Base-by-base conservation (phyloP, 2,888 invertebrate genomes). In the Eupsilia transversa region DNA sequence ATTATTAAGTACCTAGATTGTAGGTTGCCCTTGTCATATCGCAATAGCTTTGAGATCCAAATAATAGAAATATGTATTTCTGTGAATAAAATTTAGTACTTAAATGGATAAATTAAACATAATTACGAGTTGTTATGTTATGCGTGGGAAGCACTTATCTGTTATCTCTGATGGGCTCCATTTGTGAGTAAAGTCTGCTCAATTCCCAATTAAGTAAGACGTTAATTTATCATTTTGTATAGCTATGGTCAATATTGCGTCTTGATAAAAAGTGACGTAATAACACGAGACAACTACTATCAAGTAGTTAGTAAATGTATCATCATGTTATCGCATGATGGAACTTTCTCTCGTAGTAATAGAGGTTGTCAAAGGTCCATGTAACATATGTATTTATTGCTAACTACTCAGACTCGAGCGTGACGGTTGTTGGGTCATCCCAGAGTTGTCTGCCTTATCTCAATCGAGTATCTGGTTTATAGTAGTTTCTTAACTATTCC, bases 291-390 rank as follows among this genome's bases (percentile, higher is more conserved):
- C 49, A 54, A 56, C 23, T 52, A 64, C 56, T 77, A 74, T 64
- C 68, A 64, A 60, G 72, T 59, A 65, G 35, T 61, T 72, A 57
- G 67, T 67, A 41, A 67, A 43, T 57, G 69, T 69, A 86, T 84
- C 85, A 84, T 72, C 67, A 59, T 72, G 66, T 69, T 74, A 79
- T 77, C 74, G 61, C 79, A 75, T 85, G 85, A 85, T 86, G 77
- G 75, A 86, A 85, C 85, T 85, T 86, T 85, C 85, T 76, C 77
- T 82, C 20, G 64, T 77, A 68, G 49, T 74, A 77, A 2, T 67
- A 59, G 60, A 68, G 72, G 43, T 78, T 72, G 63, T 85, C 72
- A 83, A 75, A 79, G 75, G 83, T 86, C 75, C 59, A 54, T 61
- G 46, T 64, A 67, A 54, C 38, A 60, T 77, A n/a, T n/a, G n/a